A percentile compares a stretch with the other conserved stretches of the same genome.
Evolutionary conservation across 2,888 invertebrate genomes (phyloP).

Genomic region (Pammene aurita): DNA sequence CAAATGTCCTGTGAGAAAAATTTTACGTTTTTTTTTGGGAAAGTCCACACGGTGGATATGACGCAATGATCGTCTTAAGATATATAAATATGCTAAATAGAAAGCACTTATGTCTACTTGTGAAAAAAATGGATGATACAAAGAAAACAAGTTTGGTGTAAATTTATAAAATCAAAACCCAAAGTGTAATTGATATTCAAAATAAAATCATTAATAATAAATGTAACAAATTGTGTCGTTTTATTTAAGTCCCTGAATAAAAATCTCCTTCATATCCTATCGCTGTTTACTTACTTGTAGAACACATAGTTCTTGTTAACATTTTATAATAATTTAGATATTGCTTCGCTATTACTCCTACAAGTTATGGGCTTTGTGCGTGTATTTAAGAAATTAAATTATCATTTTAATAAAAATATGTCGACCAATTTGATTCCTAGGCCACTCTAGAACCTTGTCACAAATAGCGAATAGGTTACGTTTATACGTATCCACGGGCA

Average conservation of each 20-base stretch:
- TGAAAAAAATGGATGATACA: slow-evolving; percentile 38
- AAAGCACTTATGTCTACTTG: slow-evolving; percentile 37
- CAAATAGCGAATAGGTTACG: too few species aligned
- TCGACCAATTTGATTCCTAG: too few species aligned
- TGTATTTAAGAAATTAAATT: too few species aligned
- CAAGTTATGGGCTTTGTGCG: too few species aligned
- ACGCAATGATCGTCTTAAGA: slow-evolving; percentile 43
- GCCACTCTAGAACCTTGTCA: too few species aligned
- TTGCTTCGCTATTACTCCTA: too few species aligned
- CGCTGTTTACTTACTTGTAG: neutral
- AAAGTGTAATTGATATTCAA: slow-evolving; percentile 77
- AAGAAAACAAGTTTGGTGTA: slow-evolving; percentile 61
- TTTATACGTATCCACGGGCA: too few species aligned
- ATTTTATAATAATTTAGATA: too few species aligned
- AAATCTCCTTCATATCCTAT: too few species aligned
- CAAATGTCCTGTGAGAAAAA: slow-evolving; percentile 42
- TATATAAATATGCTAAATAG: slow-evolving; percentile 51
- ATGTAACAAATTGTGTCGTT: slow-evolving; percentile 58
- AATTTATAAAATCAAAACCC: slow-evolving; percentile 71
- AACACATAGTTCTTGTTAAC: too few species aligned
- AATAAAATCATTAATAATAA: slow-evolving; percentile 77
- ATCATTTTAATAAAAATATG: too few species aligned
- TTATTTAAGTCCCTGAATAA: slow-evolving; percentile 46
- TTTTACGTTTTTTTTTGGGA: slow-evolving; percentile 33
- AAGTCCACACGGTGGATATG: slow-evolving; percentile 45